phyloP scores from a whole-genome alignment of 1,140 invertebrate genomes.

The Bombus consobrinus region DNA sequence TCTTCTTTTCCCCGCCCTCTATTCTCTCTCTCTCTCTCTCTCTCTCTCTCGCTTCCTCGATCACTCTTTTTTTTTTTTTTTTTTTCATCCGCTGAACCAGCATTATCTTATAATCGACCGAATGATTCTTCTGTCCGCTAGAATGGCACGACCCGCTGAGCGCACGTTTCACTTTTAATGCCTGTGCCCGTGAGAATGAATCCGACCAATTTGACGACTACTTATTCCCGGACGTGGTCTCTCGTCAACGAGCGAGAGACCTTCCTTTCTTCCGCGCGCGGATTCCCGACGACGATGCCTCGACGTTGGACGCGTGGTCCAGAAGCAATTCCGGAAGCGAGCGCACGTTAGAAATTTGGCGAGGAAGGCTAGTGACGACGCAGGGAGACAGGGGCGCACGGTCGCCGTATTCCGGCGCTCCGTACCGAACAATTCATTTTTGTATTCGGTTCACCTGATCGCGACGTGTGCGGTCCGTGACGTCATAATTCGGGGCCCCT shows the following conservation, averaged over 20 bases:
- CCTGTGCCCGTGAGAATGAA: conserved; percentile 55
- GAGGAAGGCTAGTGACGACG: no score
- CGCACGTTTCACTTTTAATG: conserved; percentile 66
- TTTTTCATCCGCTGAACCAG: conserved; percentile 47
- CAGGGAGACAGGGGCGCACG: background rate
- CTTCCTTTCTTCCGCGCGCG: background rate
- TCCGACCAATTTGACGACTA: conserved; percentile 57
- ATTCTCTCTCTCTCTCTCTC: conserved; percentile 6
- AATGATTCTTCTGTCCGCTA: conserved; percentile 65
- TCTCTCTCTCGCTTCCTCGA: conserved; percentile 4
- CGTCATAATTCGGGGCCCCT: conserved; percentile 83
- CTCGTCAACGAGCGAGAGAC: background rate
- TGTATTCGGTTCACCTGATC: conserved; percentile 81
- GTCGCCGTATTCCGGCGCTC: conserved; percentile 20
- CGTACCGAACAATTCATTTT: conserved; percentile 82
- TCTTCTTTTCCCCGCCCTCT: conserved; percentile 31
- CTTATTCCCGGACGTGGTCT: conserved; percentile 32
- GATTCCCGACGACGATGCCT: background rate
- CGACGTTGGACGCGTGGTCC: background rate
- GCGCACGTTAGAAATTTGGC: background rate
- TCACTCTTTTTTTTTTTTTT: conserved; percentile 54
- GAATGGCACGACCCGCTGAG: conserved; percentile 65
- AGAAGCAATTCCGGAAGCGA: background rate
- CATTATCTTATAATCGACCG: conserved; percentile 70
- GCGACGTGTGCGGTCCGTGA: conserved; percentile 82